A percentile compares a stretch with the other conserved stretches of the same genome.
phyloP scores from a whole-genome alignment of 92 coral and sea anemone genomes.

The Paramuricea clavata region DNA sequence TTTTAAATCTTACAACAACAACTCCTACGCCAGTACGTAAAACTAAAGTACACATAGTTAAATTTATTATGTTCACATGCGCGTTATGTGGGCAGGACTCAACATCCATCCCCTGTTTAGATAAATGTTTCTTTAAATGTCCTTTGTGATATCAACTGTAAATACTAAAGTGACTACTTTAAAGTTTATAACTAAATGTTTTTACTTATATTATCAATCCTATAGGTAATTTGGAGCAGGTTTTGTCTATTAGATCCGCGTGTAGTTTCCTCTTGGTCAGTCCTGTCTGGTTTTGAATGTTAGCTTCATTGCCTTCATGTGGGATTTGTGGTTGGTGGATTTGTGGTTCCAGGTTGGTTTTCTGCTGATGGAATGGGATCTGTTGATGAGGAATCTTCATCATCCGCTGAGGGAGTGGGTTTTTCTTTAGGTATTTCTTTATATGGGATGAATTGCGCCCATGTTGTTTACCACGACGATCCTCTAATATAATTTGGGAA shows the following conservation, averaged over 20 bases:
- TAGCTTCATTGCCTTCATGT: background rate
- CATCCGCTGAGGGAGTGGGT: constrained; percentile 6
- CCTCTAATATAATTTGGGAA: constrained; percentile 17
- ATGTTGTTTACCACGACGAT: constrained; percentile 39
- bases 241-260: constrained; percentile 30
- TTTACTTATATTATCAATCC: constrained; percentile 21
- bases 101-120: constrained; percentile 50
- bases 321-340: constrained; percentile 11
- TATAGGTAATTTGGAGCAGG: constrained; percentile 27
- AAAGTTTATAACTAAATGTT: background rate
- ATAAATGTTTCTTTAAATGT: constrained; percentile 3
- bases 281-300: background rate
- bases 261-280: background rate
- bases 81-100: background rate
- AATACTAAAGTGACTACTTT: background rate
- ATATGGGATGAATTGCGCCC: constrained; percentile 48
- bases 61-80: background rate
- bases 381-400: constrained; percentile 19
- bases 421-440: constrained; percentile 13
- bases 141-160: background rate
- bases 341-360: background rate
- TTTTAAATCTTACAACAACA: too few relatives aligned
- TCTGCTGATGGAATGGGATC: background rate
- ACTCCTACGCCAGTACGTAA: too few relatives aligned
- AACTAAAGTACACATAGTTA: too few relatives aligned